Evolutionary conservation across 2,888 invertebrate species (phyloP).

Genomic region (Meta bourneti): DNA sequence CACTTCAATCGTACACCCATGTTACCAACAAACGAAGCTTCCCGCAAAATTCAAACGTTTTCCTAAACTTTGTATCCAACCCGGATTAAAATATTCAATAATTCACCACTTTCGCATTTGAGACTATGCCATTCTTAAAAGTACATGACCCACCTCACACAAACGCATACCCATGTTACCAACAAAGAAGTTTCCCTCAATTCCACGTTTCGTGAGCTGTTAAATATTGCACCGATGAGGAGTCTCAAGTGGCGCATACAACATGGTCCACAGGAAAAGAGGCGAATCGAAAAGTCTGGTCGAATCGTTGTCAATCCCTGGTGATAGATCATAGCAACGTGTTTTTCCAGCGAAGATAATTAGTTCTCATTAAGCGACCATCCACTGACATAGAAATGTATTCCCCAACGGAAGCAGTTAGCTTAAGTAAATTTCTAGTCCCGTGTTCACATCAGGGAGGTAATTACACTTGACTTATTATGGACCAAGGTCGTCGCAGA

Average conservation of each 20-base stretch:
- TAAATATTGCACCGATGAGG: not conserved
- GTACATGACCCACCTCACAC: too few relatives aligned
- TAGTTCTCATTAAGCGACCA: conserved; percentile 29
- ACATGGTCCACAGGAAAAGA: not conserved
- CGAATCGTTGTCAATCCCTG: conserved; percentile 11
- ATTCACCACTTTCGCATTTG: too few relatives aligned
- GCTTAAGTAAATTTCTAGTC: conserved; percentile 35
- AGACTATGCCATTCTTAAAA: too few relatives aligned
- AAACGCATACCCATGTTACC: too few relatives aligned
- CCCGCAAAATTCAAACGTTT: too few relatives aligned
- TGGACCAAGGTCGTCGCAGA: not conserved
- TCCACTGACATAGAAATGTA: conserved; percentile 26
- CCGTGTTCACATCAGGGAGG: conserved; percentile 30
- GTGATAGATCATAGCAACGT: conserved; percentile 7
- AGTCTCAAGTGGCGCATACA: not conserved
- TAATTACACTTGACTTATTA: conserved; percentile 44
- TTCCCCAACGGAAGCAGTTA: conserved; percentile 29
- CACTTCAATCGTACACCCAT: too few relatives aligned
- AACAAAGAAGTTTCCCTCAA: too few relatives aligned
- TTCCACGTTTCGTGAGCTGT: too few relatives aligned
- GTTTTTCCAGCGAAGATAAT: conserved; percentile 27
- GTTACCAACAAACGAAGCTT: too few relatives aligned
- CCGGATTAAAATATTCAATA: too few relatives aligned
- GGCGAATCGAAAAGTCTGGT: not conserved
- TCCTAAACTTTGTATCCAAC: too few relatives aligned